These are phyloP conservation scores for Napeogenes inachia DNA, from an alignment of 2,888 invertebrate species.

Conservation along the genomic window DNA sequence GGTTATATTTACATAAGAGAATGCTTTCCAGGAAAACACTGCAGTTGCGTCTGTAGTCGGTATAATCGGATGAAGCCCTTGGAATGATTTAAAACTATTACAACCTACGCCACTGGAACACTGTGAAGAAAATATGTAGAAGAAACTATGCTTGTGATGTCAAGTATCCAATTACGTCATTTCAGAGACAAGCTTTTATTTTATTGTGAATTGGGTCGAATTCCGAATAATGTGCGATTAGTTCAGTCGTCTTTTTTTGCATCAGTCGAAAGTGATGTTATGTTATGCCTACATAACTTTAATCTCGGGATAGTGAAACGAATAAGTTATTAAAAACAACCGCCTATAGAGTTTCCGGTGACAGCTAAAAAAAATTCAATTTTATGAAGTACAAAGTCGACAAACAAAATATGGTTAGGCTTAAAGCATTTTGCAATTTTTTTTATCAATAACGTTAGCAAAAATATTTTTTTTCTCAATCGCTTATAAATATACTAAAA, in stretches of 20 bases:
- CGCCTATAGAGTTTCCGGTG: neutral
- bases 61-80: conserved; percentile 53
- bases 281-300: neutral
- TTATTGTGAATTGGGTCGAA: neutral
- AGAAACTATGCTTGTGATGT: neutral
- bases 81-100: conserved; percentile 43
- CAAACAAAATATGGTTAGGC: neutral
- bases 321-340: neutral
- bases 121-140: conserved; percentile 17
- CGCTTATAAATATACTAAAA: too few relatives aligned
- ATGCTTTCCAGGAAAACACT: conserved; percentile 23
- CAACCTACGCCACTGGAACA: conserved; percentile 21
- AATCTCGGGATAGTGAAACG: neutral
- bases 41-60: conserved; percentile 24
- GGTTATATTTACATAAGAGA: conserved; percentile 15
- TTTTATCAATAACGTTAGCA: neutral
- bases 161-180: neutral
- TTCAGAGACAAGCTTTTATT: neutral
- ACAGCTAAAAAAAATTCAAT: neutral
- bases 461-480: too few relatives aligned
- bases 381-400: conserved; percentile 1
- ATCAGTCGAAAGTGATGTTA: too few relatives aligned
- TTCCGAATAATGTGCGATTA: too few relatives aligned
- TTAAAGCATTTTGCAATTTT: neutral
- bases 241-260: too few relatives aligned